phyloP scores from a whole-genome alignment of 2,797 vertebrate species.

The Malurus splendens region DNA sequence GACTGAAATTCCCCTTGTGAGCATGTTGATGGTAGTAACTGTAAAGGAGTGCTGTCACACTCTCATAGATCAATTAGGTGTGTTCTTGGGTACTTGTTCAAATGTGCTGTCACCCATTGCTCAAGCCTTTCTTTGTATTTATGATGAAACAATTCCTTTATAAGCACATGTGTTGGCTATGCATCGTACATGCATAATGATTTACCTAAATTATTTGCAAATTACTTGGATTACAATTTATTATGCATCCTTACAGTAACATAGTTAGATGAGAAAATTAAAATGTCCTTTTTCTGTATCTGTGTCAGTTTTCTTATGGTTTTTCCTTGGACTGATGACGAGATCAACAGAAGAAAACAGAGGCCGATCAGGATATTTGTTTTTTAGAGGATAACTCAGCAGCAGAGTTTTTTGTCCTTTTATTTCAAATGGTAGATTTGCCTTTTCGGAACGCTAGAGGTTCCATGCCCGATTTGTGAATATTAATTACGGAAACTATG shows the following conservation, averaged over 20 bases:
- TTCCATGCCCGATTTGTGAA: fast-evolving
- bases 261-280: neutral
- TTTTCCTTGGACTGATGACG: neutral
- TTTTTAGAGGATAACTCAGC: neutral
- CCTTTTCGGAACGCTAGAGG: neutral
- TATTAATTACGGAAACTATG: neutral
- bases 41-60: neutral
- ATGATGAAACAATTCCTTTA: neutral
- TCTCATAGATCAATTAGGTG: neutral
- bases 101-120: neutral
- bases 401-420: neutral
- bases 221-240: neutral
- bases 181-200: neutral
- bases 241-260: neutral
- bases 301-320: neutral
- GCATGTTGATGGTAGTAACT: neutral
- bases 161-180: neutral
- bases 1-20: neutral
- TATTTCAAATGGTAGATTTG: neutral
- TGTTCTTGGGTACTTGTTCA: neutral
- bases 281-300: neutral
- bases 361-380: neutral
- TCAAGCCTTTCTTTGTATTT: neutral
- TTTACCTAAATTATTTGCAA: neutral
- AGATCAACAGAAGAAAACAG: neutral